Evolutionary conservation across 2,797 vertebrate genomes (phyloP).

Genomic region (Novumbra hubbsi): DNA sequence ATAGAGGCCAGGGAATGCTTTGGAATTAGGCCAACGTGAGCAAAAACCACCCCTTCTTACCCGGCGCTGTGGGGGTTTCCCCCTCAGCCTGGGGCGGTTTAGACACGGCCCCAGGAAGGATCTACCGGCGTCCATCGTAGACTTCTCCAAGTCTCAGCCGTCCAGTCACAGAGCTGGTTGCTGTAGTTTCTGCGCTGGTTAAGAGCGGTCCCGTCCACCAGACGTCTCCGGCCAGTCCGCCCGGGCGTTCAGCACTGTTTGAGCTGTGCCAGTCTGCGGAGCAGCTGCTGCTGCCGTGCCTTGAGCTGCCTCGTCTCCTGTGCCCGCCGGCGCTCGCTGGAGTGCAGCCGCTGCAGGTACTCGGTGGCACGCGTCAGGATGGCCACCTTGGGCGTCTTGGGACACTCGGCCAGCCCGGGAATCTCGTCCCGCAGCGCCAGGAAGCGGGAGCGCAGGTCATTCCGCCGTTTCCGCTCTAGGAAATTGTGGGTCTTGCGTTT

Average conservation of each 20-base stretch:
- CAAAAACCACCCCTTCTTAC: not conserved
- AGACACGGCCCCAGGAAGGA: not conserved
- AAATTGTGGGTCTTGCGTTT: constrained; percentile 92
- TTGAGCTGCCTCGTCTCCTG: constrained; percentile 88
- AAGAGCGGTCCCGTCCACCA: not conserved
- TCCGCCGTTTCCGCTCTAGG: constrained; percentile 87
- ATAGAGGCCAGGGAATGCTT: not conserved
- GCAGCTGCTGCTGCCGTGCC: constrained; percentile 80
- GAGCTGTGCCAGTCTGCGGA: constrained; percentile 85
- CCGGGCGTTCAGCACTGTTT: constrained; percentile 73
- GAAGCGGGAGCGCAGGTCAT: constrained; percentile 89
- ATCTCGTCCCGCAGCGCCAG: constrained; percentile 87
- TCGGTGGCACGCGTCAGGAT: constrained; percentile 87
- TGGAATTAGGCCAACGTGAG: not conserved
- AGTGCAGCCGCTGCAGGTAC: constrained; percentile 83
- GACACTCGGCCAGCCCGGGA: constrained; percentile 81
- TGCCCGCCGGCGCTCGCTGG: constrained; percentile 78
- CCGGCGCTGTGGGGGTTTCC: not conserved
- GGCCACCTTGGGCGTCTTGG: constrained; percentile 90
- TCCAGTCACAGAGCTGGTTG: not conserved
- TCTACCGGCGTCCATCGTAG: no score
- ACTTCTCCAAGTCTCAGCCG: not conserved
- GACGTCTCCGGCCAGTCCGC: not conserved
- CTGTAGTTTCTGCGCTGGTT: not conserved
- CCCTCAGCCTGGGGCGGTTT: not conserved